Conservation (phyloP, 2,797 vertebrate genomes). For the Myotis pilosus region DNA sequence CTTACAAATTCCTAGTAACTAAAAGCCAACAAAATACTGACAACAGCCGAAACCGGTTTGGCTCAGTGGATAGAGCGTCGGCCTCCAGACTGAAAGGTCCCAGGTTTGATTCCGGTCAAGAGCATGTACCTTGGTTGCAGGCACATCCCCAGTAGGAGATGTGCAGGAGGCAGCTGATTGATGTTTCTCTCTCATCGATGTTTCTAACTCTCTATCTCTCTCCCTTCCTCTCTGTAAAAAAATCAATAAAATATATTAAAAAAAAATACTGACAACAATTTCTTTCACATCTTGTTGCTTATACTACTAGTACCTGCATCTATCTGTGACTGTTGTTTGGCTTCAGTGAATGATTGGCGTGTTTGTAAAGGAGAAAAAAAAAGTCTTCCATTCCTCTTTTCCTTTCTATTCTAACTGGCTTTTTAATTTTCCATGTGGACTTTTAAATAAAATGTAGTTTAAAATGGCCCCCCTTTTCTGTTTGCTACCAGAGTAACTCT, state of each 20-base stretch:
- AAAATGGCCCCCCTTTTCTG: background rate
- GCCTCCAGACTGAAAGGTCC: too few relatives aligned
- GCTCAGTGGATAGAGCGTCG: too few relatives aligned
- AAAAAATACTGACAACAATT: background rate
- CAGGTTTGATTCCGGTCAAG: too few relatives aligned
- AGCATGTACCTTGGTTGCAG: too few relatives aligned
- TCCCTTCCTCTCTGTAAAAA: too few relatives aligned
- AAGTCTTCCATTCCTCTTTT: background rate
- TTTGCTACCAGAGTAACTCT: conserved; percentile 1
- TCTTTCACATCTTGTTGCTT: background rate
- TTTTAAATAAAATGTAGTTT: conserved; percentile 18
- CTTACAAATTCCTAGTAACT: conserved; percentile 10
- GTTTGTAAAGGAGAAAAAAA: background rate
- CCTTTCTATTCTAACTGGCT: conserved; percentile 3
- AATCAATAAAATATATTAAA: too few relatives aligned
- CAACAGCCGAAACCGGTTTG: too few relatives aligned
- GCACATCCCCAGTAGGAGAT: too few relatives aligned
- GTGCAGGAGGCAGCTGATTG: too few relatives aligned
- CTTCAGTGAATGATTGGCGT: background rate
- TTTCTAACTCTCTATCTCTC: too few relatives aligned
- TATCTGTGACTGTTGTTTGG: background rate
- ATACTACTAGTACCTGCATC: background rate
- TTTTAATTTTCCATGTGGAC: conserved; percentile 17
- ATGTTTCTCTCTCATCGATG: too few relatives aligned
- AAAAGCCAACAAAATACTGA: conserved; percentile 13